phyloP scores from a whole-genome alignment of 1,140 invertebrate species.

The Portunus trituberculatus region DNA sequence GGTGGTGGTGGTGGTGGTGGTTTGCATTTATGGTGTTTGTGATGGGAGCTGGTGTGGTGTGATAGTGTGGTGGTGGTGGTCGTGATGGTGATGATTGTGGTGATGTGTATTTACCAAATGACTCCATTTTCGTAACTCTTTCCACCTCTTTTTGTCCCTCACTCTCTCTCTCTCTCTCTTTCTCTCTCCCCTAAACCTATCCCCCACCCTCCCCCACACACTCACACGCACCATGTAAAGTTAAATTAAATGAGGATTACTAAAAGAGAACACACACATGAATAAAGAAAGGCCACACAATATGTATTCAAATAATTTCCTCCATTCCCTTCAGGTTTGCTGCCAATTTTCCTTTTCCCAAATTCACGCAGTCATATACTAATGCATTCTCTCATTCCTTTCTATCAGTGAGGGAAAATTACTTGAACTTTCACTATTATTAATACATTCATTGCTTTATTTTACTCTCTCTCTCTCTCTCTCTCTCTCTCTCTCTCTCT shows the following conservation, averaged over 20 bases:
- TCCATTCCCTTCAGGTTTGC: too few species aligned
- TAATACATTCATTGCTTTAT: background rate
- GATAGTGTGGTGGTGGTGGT: background rate
- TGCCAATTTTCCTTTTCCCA: too few species aligned
- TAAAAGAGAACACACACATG: background rate
- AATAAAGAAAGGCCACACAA: background rate
- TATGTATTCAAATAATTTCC: background rate
- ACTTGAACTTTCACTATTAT: background rate
- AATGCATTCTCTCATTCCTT: background rate
- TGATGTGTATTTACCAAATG: background rate
- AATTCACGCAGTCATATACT: too few species aligned
- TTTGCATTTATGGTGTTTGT: background rate
- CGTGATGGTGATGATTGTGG: background rate
- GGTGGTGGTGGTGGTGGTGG: background rate
- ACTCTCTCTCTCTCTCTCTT: too few species aligned
- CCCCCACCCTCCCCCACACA: background rate
- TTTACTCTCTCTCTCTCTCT: constrained; percentile 18
- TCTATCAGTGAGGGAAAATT: background rate
- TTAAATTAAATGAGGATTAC: background rate
- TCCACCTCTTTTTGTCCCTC: too few species aligned
- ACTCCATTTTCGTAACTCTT: background rate
- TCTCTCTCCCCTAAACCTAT: background rate
- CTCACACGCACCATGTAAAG: background rate
- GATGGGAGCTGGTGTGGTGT: too few species aligned
- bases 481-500: constrained; percentile 50